Conservation (phyloP, 2,888 invertebrate species). For the Melanostoma scalare region DNA sequence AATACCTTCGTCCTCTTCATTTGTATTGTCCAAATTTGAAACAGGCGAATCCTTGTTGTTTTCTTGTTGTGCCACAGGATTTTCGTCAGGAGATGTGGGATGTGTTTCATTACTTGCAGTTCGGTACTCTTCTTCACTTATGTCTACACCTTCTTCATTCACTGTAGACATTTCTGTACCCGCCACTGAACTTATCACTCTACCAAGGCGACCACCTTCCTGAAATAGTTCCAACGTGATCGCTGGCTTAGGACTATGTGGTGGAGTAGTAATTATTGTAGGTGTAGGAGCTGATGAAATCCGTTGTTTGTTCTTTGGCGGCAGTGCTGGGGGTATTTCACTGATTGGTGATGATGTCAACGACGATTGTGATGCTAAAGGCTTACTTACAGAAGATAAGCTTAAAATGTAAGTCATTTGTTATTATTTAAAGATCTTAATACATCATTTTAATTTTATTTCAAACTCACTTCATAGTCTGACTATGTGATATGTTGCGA, state of each 20-base stretch:
- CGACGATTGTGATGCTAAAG: constrained; percentile 63
- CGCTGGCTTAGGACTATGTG: constrained; percentile 81
- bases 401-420: constrained; percentile 26
- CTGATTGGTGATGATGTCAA: constrained; percentile 70
- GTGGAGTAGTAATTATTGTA: constrained; percentile 82
- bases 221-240: constrained; percentile 68
- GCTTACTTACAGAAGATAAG: constrained; percentile 60
- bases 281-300: constrained; percentile 76
- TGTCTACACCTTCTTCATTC: constrained; percentile 78
- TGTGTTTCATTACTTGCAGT: constrained; percentile 35
- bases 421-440: constrained; percentile 3
- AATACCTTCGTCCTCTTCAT: constrained; percentile 74
- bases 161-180: constrained; percentile 82
- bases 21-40: constrained; percentile 59
- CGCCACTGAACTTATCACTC: constrained; percentile 76
- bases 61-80: constrained; percentile 39
- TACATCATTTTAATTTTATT: background rate
- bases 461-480: constrained; percentile 81
- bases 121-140: constrained; percentile 75
- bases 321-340: constrained; percentile 85
- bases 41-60: constrained; percentile 59
- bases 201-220: constrained; percentile 76
- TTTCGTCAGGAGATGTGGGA: constrained; percentile 22
- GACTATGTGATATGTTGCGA: constrained; percentile 81
- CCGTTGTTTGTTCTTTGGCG: constrained; percentile 84